These are phyloP conservation scores for Nomada lathburiana DNA, from an alignment of 2,888 invertebrate species.

Conservation along the genomic window DNA sequence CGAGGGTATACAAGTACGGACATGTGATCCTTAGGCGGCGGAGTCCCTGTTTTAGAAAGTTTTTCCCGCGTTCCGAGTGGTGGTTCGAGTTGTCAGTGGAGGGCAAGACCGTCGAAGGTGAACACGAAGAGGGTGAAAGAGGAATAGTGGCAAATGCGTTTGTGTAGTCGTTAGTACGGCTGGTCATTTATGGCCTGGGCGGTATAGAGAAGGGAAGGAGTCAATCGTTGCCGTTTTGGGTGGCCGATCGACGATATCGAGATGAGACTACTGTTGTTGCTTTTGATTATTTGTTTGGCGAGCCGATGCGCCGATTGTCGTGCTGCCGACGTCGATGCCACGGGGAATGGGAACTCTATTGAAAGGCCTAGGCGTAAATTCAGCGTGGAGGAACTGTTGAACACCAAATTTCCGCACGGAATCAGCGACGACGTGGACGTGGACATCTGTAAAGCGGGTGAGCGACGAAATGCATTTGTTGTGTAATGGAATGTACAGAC, in stretches of 20 bases:
- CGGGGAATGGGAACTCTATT: conserved; percentile 18
- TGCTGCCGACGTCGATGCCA: conserved; percentile 43
- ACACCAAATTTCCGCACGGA: conserved; percentile 88
- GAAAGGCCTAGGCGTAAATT: conserved; percentile 83
- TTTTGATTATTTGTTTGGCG: conserved; percentile 66
- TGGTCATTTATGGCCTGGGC: conserved; percentile 61
- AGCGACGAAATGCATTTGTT: conserved; percentile 35
- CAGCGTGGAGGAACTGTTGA: conserved; percentile 89
- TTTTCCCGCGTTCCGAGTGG: conserved; percentile 41
- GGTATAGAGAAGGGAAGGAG: conserved; percentile 5
- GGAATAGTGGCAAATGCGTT: conserved; percentile 60
- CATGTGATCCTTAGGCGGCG: conserved; percentile 56
- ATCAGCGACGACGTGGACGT: conserved; percentile 91
- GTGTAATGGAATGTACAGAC: not conserved
- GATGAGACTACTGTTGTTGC: conserved; percentile 71
- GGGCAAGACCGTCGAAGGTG: conserved; percentile 12
- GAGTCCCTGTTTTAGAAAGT: not conserved
- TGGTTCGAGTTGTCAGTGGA: conserved; percentile 28
- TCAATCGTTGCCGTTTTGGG: conserved; percentile 24
- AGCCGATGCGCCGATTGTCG: conserved; percentile 61
- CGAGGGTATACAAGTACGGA: not conserved
- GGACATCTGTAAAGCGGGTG: conserved; percentile 95
- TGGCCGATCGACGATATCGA: conserved; percentile 52
- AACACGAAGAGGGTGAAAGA: conserved; percentile 17
- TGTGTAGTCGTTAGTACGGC: conserved; percentile 60